Base-by-base conservation (phyloP, 1,140 invertebrate species). In the Stegodyphus mimosarum region DNA sequence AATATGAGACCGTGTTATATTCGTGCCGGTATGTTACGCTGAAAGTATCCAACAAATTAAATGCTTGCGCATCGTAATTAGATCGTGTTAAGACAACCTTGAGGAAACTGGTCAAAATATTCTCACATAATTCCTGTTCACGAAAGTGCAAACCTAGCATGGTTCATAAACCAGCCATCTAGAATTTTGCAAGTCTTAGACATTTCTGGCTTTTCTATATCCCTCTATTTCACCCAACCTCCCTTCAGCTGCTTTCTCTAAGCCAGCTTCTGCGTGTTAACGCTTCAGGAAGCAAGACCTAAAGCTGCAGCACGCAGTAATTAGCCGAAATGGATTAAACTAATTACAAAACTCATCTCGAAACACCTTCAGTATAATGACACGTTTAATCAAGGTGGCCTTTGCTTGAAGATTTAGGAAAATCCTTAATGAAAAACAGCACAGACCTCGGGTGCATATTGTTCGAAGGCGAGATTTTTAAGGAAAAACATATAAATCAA, bases 291-390 rank as follows among this genome's bases (percentile, higher is more conserved):
- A 18, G 66, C 66, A 67, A 18, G 66, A 18, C 33, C 74, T 66
- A 17, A 51, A 76, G 74, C 33, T 64, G 15, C 18, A 50, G 49
- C 33, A 6, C 48, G 74, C 74, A 18, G 76, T 78, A 78, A 78
- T 78, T 78, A 78, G 76, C 60, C 69, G 51, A 69, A 80, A 80
- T 80, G 78, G 71, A 80, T 80, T 80, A 80, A 80, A 80, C 78
- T 72, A 80, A 80, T 80, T 80, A 80, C 78, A 7, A 50, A 72
- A 71, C 78, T 80, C 78, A 80, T 80, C 78, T 80, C 53, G 69
- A 60, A 80, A 52, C 69, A 80, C 78, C 78, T 80, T 72, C 72
- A 72, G 78, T 71, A 72, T 80, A 80, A 80, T 80, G 78, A 80
- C 78, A 80, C 78, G 51, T 33, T 80, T 80, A 80, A 80, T 80